Conservation (phyloP, 2,113 vertebrate genomes). For the Dromas ardeola region DNA sequence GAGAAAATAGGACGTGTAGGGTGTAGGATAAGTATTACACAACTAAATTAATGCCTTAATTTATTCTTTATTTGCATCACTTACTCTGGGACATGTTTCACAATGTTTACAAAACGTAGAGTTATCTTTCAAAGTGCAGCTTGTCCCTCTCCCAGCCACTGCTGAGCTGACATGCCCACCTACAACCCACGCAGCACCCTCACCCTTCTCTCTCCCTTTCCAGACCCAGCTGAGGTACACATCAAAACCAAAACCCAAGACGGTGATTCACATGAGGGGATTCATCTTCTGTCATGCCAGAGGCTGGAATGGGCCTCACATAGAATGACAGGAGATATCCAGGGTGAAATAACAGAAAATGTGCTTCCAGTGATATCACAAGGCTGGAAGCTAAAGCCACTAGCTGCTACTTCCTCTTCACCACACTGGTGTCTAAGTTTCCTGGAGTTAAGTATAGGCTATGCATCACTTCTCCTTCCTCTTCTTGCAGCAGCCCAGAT, state of each 20-base stretch:
- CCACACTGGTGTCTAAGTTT: neutral
- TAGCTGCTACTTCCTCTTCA: neutral
- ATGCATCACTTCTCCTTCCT: neutral
- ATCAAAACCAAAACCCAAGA: neutral
- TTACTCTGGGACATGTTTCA: neutral
- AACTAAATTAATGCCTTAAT: neutral
- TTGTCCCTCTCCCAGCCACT: neutral
- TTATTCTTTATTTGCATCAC: neutral
- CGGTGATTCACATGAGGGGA: neutral
- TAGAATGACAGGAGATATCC: neutral
- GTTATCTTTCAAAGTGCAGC: neutral
- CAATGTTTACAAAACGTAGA: neutral
- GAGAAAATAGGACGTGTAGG: neutral
- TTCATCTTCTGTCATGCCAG: neutral
- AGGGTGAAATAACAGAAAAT: neutral
- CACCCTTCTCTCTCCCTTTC: neutral
- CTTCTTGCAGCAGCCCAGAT: neutral
- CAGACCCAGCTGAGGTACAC: neutral
- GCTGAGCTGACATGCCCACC: neutral
- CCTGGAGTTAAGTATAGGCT: neutral
- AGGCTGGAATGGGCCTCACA: neutral
- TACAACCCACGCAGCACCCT: neutral
- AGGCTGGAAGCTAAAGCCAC: neutral
- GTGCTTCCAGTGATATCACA: neutral
- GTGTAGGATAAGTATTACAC: neutral